Base-by-base conservation (phyloP, 1,140 invertebrate species). In the Danaus plexippus region DNA sequence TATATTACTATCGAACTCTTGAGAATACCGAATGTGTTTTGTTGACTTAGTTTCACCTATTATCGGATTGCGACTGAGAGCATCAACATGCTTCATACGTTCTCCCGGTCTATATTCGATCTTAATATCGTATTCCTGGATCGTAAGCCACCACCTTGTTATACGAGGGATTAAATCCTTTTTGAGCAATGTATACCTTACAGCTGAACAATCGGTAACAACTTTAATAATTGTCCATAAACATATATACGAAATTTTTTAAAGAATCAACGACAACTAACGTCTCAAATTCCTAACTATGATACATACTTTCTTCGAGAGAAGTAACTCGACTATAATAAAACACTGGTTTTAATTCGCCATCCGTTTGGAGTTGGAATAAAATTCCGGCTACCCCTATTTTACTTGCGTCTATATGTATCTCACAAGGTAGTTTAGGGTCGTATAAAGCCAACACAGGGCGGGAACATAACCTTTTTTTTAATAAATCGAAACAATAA, bases 161-260 rank as follows among this genome's bases (percentile, higher is more conserved):
- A 80, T 66, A 32, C 73, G 49, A 1, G 75, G 70, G 32, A 69
- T 60, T 9, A 77, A 43, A 49, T 80, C 71, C 40, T 66, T 59
- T 56, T 78, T 85, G 18, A 41, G 51, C 59, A 67, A 67, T 1
- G 73, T 73, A 8, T 52, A 49, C 15, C 65, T 70, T 0, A 87
- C 54, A 0, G 76, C 77, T 13, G 64, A 73, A 53, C 81, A 87
- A 61, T 87, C 85, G 0, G 79, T 83, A n/a, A 87, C 57, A 0
- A 88, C 58, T 11, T 54, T 77, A 53, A 87, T 15, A 87, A 9
- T 48, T 45, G n/a, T 74, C 76, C 1, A 76, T 78, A n/a, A 81
- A 11, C 10, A 85, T 41, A 46, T 74, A 80, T 9, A 77, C 63
- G 22, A 84, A 86, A 15, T 61, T 54, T 54, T 77, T 72, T 0